Percentiles rank a stretch among this genome's conserved stretches.
phyloP scores from a whole-genome alignment of 2,888 invertebrate species.

The Galerucella calmariensis region DNA sequence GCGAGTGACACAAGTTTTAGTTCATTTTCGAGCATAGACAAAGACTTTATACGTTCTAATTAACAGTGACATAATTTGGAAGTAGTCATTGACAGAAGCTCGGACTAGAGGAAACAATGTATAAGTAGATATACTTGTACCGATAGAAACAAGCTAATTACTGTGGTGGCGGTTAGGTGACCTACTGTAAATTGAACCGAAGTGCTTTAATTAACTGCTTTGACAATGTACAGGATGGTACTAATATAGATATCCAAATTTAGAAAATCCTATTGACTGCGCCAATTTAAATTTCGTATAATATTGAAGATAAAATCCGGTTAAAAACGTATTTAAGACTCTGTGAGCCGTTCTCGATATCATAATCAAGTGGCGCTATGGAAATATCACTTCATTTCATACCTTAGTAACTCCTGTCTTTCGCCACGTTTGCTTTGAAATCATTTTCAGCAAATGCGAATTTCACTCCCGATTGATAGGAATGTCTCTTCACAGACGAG shows the following conservation, averaged over 20 bases:
- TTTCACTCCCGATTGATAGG: slow-evolving; percentile 8
- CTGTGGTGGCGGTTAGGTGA: background rate
- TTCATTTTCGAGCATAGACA: too few species aligned
- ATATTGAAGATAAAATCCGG: too few species aligned
- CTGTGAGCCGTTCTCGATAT: background rate
- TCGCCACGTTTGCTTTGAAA: slow-evolving; percentile 37
- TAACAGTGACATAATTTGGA: background rate
- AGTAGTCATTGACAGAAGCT: background rate
- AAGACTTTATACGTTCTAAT: background rate
- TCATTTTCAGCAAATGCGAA: slow-evolving; percentile 33
- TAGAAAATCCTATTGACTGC: too few species aligned
- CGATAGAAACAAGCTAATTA: background rate
- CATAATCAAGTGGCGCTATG: slow-evolving; percentile 15
- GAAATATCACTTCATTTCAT: slow-evolving; percentile 46
- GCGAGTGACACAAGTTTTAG: too few species aligned
- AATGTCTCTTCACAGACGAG: background rate
- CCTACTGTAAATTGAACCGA: background rate
- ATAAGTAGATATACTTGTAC: background rate
- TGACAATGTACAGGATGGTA: background rate
- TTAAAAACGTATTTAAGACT: too few species aligned
- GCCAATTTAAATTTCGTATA: too few species aligned
- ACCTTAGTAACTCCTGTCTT: slow-evolving; percentile 39
- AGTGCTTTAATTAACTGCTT: background rate
- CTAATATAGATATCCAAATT: background rate
- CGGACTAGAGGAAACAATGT: background rate